Conservation (phyloP, 2,113 vertebrate genomes). For the Ancistrus triradiatus region DNA sequence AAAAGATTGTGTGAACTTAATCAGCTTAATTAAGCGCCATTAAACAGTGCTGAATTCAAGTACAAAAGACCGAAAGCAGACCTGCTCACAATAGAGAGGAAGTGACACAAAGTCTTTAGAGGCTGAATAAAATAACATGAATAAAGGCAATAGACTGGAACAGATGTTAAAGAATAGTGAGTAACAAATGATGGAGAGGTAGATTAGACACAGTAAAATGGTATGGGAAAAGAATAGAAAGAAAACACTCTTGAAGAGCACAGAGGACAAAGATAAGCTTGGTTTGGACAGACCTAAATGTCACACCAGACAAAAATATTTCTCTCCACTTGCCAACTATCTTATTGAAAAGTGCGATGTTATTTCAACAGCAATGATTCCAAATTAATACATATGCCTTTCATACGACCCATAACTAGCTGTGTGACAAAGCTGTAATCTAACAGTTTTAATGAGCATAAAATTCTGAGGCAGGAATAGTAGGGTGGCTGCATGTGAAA, state of each 20-base stretch:
- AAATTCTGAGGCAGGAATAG: background rate
- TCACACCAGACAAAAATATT: rapidly evolving
- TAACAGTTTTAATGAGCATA: background rate
- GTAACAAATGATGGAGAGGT: background rate
- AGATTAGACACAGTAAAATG: background rate
- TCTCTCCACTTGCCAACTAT: no score
- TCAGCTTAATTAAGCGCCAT: conserved; percentile 87
- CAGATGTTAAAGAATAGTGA: conserved; percentile 4
- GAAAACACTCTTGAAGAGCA: no score
- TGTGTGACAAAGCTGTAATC: background rate
- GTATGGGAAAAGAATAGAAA: background rate
- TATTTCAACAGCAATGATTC: no score
- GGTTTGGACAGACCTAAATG: conserved; percentile 30
- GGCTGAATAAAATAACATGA: conserved; percentile 13
- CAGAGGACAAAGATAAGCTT: background rate
- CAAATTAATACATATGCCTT: no score
- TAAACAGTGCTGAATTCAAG: conserved; percentile 71
- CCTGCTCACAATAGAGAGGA: conserved; percentile 49
- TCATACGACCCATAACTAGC: background rate
- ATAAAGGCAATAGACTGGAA: conserved; percentile 14
- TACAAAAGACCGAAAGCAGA: conserved; percentile 43
- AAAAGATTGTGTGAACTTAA: conserved; percentile 65
- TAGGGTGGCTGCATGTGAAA: background rate
- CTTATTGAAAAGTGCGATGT: no score
- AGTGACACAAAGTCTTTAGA: conserved; percentile 42